Percentiles rank a stretch among this genome's conserved stretches.
phyloP scores from a whole-genome alignment of 2,797 vertebrate species.

The Nyctibius grandis region DNA sequence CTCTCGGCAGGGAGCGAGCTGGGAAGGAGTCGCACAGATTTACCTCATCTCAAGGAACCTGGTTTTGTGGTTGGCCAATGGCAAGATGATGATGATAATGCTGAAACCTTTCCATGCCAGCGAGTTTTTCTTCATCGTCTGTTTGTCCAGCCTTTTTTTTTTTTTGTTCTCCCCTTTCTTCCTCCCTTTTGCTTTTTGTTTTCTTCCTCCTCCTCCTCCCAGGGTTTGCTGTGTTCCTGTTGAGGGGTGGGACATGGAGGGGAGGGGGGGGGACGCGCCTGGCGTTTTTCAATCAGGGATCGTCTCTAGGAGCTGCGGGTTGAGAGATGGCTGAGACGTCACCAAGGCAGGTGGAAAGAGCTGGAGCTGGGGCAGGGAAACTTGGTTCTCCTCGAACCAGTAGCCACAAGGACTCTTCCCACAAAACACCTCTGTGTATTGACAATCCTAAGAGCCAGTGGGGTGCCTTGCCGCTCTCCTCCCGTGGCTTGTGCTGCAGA shows the following conservation, averaged over 20 bases:
- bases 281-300: conserved; percentile 77
- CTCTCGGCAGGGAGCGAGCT: background rate
- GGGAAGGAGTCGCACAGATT: conserved; percentile 57
- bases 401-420: background rate
- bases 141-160: conserved; percentile 37
- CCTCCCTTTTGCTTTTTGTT: background rate
- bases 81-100: conserved; percentile 1
- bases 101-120: conserved; percentile 34
- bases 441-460: conserved; percentile 67
- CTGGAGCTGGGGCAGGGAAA: background rate
- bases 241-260: background rate
- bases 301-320: conserved; percentile 7
- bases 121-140: conserved; percentile 6
- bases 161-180: conserved; percentile 3
- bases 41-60: conserved; percentile 74
- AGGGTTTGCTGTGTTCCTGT: conserved; percentile 66
- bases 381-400: background rate
- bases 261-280: background rate
- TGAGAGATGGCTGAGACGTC: background rate
- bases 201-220: conserved; percentile 35
- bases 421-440: conserved; percentile 40
- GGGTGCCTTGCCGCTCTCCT: conserved; percentile 24
- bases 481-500: background rate
- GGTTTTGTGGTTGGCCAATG: conserved; percentile 4
- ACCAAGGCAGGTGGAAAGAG: conserved; percentile 36